These are phyloP conservation scores for Agriopis marginaria DNA, from an alignment of 2,888 invertebrate species.

Conservation along the genomic window DNA sequence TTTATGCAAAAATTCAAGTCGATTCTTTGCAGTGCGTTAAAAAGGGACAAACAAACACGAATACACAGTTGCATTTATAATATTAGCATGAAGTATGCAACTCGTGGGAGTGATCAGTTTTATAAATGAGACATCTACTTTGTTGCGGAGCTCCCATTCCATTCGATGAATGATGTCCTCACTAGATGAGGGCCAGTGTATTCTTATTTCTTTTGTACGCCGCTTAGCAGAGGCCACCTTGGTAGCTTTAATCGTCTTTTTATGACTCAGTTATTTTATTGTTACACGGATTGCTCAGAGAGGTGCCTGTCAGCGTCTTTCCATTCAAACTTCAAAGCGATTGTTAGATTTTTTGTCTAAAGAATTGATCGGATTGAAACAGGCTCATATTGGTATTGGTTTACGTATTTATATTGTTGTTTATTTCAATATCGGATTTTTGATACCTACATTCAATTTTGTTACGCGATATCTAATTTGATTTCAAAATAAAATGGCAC, in stretches of 20 bases:
- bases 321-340: slow-evolving; percentile 58
- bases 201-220: slow-evolving; percentile 64
- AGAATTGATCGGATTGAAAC: slow-evolving; percentile 40
- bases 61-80: too few relatives aligned
- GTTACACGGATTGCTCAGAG: slow-evolving; percentile 58
- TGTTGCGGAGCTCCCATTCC: slow-evolving; percentile 26
- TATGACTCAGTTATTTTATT: slow-evolving; percentile 69
- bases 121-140: slow-evolving; percentile 20
- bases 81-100: too few relatives aligned
- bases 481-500: slow-evolving; percentile 4
- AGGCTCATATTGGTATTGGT: slow-evolving; percentile 7
- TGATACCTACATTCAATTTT: slow-evolving; percentile 9
- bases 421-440: slow-evolving; percentile 13
- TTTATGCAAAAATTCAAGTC: too few relatives aligned
- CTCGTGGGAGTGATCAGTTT: slow-evolving; percentile 24
- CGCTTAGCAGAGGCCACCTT: slow-evolving; percentile 60
- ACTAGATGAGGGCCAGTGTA: slow-evolving; percentile 44
- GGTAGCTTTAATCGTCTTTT: slow-evolving; percentile 62
- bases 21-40: too few relatives aligned
- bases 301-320: slow-evolving; percentile 55
- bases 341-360: slow-evolving; percentile 13
- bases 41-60: too few relatives aligned
- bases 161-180: slow-evolving; percentile 69
- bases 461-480: slow-evolving; percentile 9
- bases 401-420: slow-evolving; percentile 9